phyloP scores from a whole-genome alignment of 2,888 invertebrate genomes.

The Drosophila sordidula region DNA sequence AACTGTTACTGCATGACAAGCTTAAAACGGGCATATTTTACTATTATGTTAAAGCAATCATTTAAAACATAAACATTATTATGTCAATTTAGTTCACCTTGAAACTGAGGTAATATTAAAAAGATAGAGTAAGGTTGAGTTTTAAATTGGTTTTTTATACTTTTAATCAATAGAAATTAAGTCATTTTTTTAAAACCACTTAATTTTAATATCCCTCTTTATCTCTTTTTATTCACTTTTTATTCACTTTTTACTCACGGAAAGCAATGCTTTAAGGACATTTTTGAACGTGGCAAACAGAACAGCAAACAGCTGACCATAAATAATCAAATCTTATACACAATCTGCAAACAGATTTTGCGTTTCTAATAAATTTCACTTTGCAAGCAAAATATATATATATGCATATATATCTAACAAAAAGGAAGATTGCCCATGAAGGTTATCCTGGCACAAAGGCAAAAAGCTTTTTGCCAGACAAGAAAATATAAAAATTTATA shows the following conservation, averaged over 20 bases:
- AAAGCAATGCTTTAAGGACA: slow-evolving; percentile 10
- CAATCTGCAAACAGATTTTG: slow-evolving; percentile 80
- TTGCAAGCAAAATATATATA: slow-evolving; percentile 48
- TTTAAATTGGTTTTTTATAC: too few relatives aligned
- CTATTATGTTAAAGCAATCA: too few relatives aligned
- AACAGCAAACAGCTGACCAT: slow-evolving; percentile 62
- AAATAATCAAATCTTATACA: slow-evolving; percentile 76
- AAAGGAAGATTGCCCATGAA: slow-evolving; percentile 46
- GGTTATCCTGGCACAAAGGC: slow-evolving; percentile 29
- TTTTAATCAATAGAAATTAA: too few relatives aligned
- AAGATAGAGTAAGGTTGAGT: too few relatives aligned
- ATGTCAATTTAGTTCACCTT: too few relatives aligned
- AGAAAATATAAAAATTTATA: slow-evolving; percentile 71
- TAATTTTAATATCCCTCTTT: too few relatives aligned
- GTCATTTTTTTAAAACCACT: too few relatives aligned
- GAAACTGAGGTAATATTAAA: too few relatives aligned
- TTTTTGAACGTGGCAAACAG: slow-evolving; percentile 22
- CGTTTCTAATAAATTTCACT: slow-evolving; percentile 81
- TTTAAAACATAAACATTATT: too few relatives aligned
- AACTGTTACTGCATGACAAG: too few relatives aligned
- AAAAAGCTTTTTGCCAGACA: slow-evolving; percentile 64
- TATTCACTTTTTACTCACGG: neutral
- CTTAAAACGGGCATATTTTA: too few relatives aligned
- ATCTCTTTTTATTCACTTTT: neutral
- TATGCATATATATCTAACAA: slow-evolving; percentile 5